Base-by-base conservation (phyloP, 2,797 vertebrate genomes). In the Pseudocheirus occidentalis region DNA sequence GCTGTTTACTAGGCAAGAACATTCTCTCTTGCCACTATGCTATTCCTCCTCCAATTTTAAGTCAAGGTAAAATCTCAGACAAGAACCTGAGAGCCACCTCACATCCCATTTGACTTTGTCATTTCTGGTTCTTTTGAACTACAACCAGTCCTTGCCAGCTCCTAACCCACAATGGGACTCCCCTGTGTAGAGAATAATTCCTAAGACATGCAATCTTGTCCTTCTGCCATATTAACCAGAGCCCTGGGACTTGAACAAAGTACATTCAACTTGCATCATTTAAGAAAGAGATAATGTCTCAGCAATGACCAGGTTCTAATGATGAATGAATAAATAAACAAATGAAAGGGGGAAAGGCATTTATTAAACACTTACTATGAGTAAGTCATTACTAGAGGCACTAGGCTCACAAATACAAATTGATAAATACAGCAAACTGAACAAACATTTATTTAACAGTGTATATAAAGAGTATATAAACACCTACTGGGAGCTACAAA, bases 371-470 rank as follows among this genome's bases (percentile, higher is more conserved):
- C 10, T 24, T 50, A 4, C 73, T 87, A 24, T 50, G 21, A 87
- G 40, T 46, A 87, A 87, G 73, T 87, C 21, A 27, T 24, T 87
- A 50, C 46, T 14, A 87, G 21, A 87, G 9, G 10, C 7, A 46
- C 31, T 11, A 50, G 40, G 21, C 9, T 46, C 46, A 81, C n/a
- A 81, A 81, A 46, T 46, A 24, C 40, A 46, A 50, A 87, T 27
- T 50, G 40, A 81, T 87, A 90, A 40, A 34, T 16, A 54, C 91
- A 90, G 0, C 11, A 0, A 18, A 91, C 10, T n/a, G 28, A 16
- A 92, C 59, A 95, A 16, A 92, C 59, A 95, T 95, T 93, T 91
- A n/a, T 55, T 55, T 53, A 87, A 66, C 12, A 21, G 27, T 90
- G 94, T 57, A 11, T 56, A 21, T 16, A 24, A 73, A 34, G 12